Conservation (phyloP, 1,140 invertebrate species). For the Apis dorsata region DNA sequence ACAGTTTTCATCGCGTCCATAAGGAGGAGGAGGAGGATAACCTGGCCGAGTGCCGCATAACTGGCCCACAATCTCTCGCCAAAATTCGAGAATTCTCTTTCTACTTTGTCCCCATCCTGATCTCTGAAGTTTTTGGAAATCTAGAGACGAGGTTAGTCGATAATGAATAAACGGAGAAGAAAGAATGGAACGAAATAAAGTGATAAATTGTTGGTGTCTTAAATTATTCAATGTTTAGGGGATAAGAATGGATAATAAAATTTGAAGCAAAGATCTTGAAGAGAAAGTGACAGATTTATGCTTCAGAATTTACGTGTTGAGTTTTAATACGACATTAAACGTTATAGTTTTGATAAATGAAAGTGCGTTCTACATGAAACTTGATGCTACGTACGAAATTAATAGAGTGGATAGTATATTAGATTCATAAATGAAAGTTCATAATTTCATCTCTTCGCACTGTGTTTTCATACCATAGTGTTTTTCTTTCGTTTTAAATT, state of each 20-base stretch:
- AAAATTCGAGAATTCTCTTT: conserved; percentile 37
- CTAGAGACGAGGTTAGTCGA: background rate
- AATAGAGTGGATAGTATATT: conserved; percentile 2
- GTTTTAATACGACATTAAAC: background rate
- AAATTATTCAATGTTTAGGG: no score
- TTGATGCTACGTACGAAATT: background rate
- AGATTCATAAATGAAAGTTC: conserved; percentile 3
- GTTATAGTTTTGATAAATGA: conserved; percentile 20
- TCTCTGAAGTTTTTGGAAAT: background rate
- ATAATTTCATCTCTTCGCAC: background rate
- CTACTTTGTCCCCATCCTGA: no score
- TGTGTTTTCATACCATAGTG: background rate
- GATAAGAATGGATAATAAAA: no score
- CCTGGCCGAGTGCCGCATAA: conserved; percentile 58
- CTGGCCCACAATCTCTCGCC: conserved; percentile 65
- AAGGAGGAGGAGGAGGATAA: conserved; percentile 34
- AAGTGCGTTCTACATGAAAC: background rate
- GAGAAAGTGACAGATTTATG: conserved; percentile 1
- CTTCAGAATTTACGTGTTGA: background rate
- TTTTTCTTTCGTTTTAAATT: background rate
- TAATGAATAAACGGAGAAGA: no score
- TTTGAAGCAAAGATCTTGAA: background rate
- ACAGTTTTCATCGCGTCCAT: conserved; percentile 10
- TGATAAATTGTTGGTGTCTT: no score
- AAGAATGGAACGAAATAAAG: no score